A percentile compares a stretch with the other conserved stretches of the same genome.
These are phyloP conservation scores for Elephantulus edwardii DNA, from an alignment of 2,113 vertebrate genomes.

Conservation along the genomic window DNA sequence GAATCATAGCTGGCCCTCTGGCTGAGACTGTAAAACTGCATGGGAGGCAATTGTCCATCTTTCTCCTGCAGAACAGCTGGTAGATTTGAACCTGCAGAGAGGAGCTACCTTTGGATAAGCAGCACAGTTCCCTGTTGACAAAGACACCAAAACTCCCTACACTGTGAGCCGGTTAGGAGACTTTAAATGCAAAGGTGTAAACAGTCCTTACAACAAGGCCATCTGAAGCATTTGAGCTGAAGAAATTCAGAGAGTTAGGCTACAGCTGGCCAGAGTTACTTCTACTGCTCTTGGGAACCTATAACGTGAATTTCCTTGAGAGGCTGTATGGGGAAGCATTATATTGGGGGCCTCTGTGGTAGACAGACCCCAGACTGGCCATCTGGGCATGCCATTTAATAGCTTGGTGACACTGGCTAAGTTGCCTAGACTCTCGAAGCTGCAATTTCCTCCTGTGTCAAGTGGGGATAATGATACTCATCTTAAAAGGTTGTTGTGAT, in stretches of 20 bases:
- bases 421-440: neutral
- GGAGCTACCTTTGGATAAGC: too few relatives aligned
- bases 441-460: slow-evolving; percentile 41
- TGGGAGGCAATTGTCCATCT: too few relatives aligned
- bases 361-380: neutral
- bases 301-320: neutral
- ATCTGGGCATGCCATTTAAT: neutral
- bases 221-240: slow-evolving; percentile 46
- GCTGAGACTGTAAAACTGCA: too few relatives aligned
- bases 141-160: too few relatives aligned
- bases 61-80: too few relatives aligned
- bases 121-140: too few relatives aligned
- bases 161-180: neutral
- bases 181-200: slow-evolving; percentile 11
- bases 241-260: slow-evolving; percentile 48
- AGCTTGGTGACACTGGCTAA: neutral
- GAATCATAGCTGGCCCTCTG: too few relatives aligned
- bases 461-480: slow-evolving; percentile 27
- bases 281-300: slow-evolving; percentile 13
- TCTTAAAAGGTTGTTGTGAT: slow-evolving; percentile 58
- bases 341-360: neutral
- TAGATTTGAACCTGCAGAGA: too few relatives aligned
- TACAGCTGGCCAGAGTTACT: slow-evolving; percentile 36
- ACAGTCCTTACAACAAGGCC: slow-evolving; percentile 20
- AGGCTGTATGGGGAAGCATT: neutral